Base-by-base conservation (phyloP, 2,797 vertebrate species). In the Premnoplex brunnescens region DNA sequence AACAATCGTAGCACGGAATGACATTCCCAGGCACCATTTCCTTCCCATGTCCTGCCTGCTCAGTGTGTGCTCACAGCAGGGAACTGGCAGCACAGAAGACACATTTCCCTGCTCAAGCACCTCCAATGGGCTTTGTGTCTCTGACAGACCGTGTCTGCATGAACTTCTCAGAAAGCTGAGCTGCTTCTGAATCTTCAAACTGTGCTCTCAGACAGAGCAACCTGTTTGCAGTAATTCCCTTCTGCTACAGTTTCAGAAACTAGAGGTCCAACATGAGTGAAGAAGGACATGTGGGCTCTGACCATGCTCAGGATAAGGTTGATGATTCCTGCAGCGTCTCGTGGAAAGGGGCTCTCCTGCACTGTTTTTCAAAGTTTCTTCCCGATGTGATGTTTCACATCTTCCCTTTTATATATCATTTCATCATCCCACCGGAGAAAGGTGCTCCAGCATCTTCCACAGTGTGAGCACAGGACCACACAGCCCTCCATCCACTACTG, bases 31-130 rank as follows among this genome's bases (percentile, higher is more conserved):
- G 23, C 18, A 28, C 15, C 7, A 22, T 16, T 55, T 51, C 46
- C 39, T 34, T 0, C 0, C 18, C 1, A 0, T 5, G 7, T 63
- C 26, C 58, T 85, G 28, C n/a, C n/a, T 20, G 9, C 67, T 58
- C 63, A 21, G 43, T 21, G n/a, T 12, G 41, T 64, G 60, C 24
- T 60, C 32, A 7, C 0, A 0, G 32, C 43, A 54, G 52, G 58
- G 43, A 69, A 11, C 1, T 13, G 49, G 39, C 43, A 51, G 34
- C 36, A 44, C 41, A 51, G 69, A 27, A 43, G 36, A 63, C 15
- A 14, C 19, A 10, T 46, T 55, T 67, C 30, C n/a, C 49, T 68
- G 54, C 19, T 0, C 1, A 46, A 48, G 26, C 37, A 58, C 3
- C 3, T 66, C 24, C 27, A n/a, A 3, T 9, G 37, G 16, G 8